Conservation (phyloP, 1,140 invertebrate species). For the Ceratosolen fusciceps region DNA sequence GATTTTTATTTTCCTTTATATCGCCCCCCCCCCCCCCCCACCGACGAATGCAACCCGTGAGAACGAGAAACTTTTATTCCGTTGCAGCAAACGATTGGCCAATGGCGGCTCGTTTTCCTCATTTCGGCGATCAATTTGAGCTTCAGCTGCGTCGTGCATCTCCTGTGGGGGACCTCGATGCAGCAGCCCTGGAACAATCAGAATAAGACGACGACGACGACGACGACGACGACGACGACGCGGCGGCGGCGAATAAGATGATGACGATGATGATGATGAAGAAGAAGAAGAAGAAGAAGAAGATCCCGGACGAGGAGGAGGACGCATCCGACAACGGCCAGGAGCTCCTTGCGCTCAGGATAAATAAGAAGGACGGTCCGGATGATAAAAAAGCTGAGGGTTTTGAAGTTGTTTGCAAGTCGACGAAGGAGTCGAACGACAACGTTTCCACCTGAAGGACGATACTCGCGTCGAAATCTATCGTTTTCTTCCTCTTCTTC, state of each 20-base stretch:
- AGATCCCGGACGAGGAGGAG: background rate
- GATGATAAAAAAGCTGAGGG: too few species aligned
- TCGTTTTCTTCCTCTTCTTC: too few species aligned
- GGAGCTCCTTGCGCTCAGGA: too few species aligned
- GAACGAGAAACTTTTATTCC: background rate
- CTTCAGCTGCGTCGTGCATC: conserved; percentile 72
- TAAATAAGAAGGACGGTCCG: too few species aligned
- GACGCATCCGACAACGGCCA: too few species aligned
- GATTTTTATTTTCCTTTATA: too few species aligned
- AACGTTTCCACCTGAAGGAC: too few species aligned
- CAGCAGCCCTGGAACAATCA: conserved; percentile 77
- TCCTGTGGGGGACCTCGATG: conserved; percentile 74
- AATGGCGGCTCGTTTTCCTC: conserved; percentile 78
- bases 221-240: conserved; percentile 51
- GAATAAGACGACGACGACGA: conserved; percentile 20
- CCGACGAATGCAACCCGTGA: too few species aligned
- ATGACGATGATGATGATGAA: conserved; percentile 14
- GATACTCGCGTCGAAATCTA: too few species aligned
- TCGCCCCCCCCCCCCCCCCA: too few species aligned
- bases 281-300: background rate
- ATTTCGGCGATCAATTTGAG: conserved; percentile 73
- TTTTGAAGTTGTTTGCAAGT: too few species aligned
- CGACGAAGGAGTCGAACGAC: too few species aligned
- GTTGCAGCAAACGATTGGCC: conserved; percentile 77
- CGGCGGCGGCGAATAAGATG: conserved; percentile 45